Conservation (phyloP, 2,888 invertebrate genomes). For the Drosophila pseudotalamancana region DNA sequence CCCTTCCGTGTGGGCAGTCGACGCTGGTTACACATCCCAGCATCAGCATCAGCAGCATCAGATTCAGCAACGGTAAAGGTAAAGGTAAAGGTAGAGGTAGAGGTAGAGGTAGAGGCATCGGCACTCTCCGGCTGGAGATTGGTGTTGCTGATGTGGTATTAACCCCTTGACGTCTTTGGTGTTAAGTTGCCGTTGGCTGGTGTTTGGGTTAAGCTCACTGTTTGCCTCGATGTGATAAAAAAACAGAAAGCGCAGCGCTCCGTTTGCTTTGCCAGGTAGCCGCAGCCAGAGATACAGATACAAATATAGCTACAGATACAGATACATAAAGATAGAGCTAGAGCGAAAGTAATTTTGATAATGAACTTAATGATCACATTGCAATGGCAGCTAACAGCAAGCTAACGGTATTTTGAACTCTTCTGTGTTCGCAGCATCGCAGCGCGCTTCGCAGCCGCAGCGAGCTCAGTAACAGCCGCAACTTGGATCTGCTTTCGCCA, state of each 20-base stretch:
- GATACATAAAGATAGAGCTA: constrained; percentile 10
- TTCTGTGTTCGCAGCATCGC: constrained; percentile 49
- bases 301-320: background rate
- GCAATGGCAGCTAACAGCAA: background rate
- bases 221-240: constrained; percentile 70
- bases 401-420: background rate
- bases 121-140: constrained; percentile 3
- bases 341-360: constrained; percentile 36
- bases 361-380: constrained; percentile 4
- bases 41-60: constrained; percentile 11
- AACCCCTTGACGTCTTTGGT: constrained; percentile 77
- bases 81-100: background rate
- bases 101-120: background rate
- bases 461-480: constrained; percentile 72
- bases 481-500: constrained; percentile 77
- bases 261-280: constrained; percentile 65
- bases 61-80: too few relatives aligned
- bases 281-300: constrained; percentile 26
- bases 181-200: constrained; percentile 76
- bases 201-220: constrained; percentile 81
- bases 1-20: background rate
- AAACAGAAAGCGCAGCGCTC: constrained; percentile 12
- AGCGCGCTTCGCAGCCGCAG: constrained; percentile 57
- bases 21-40: constrained; percentile 41
- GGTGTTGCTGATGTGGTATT: constrained; percentile 60